These are phyloP conservation scores for Cepaea hortensis DNA, from an alignment of 2,888 invertebrate genomes.

Conservation along the genomic window DNA sequence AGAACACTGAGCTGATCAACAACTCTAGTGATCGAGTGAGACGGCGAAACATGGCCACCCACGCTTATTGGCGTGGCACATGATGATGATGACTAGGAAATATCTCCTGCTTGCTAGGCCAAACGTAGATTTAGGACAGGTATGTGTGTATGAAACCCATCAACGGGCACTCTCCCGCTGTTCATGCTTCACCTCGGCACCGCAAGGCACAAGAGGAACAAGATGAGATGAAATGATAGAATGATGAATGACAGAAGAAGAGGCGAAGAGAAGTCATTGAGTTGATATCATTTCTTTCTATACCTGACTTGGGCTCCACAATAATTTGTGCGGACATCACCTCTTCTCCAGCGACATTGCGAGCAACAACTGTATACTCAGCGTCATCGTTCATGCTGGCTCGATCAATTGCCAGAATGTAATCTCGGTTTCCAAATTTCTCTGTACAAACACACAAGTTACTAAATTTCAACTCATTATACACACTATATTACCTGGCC, in stretches of 20 bases:
- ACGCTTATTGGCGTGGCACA: too few species aligned
- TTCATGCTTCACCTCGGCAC: too few species aligned
- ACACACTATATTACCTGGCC: too few species aligned
- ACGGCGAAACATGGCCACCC: not conserved
- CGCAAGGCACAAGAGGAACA: too few species aligned
- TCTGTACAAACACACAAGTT: slow-evolving; percentile 55
- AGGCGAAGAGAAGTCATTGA: not conserved
- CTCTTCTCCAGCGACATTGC: slow-evolving; percentile 71
- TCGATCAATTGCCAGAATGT: slow-evolving; percentile 68
- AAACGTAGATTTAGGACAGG: too few species aligned
- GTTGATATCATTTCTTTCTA: not conserved
- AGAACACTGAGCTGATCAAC: too few species aligned
- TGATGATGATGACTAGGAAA: too few species aligned
- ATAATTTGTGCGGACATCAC: slow-evolving; percentile 69
- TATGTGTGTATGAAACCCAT: too few species aligned
- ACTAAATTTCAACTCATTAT: not conserved
- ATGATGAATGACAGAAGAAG: not conserved
- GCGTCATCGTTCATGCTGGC: slow-evolving; percentile 74
- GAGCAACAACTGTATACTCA: slow-evolving; percentile 71
- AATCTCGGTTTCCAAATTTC: slow-evolving; percentile 74
- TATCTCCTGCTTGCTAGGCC: too few species aligned
- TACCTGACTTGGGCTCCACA: slow-evolving; percentile 68
- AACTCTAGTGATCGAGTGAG: too few species aligned
- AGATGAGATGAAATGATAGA: too few species aligned
- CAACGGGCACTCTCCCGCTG: too few species aligned